A percentile compares a stretch with the other conserved stretches of the same genome.
phyloP scores from a whole-genome alignment of 2,113 vertebrate genomes.

The Saguinus midas region DNA sequence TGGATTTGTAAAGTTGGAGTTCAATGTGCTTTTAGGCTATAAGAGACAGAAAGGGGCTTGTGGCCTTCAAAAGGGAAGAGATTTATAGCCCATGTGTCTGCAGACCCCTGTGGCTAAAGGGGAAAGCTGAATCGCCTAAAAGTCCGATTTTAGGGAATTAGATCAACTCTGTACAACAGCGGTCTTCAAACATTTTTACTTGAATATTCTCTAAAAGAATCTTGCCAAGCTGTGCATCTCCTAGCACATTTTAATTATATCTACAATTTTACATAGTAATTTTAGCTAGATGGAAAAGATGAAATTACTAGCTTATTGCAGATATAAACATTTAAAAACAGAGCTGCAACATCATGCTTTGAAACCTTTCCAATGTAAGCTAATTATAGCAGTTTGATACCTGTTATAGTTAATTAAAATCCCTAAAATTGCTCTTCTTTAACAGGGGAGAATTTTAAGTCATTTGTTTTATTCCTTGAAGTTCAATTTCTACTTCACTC shows the following conservation, averaged over 20 bases:
- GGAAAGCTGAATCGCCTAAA: neutral
- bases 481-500: neutral
- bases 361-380: fast-evolving
- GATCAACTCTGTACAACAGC: no score
- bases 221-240: no score
- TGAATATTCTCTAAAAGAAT: no score
- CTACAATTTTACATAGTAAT: neutral
- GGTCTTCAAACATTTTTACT: neutral
- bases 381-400: no score
- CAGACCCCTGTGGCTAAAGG: neutral
- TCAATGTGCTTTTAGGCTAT: neutral
- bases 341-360: neutral
- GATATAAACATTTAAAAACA: neutral
- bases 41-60: no score
- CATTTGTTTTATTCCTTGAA: neutral
- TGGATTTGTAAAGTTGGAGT: neutral
- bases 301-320: neutral
- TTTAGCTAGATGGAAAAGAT: neutral
- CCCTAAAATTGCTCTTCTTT: neutral
- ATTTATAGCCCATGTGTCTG: neutral
- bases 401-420: neutral
- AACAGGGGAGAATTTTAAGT: no score
- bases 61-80: neutral
- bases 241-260: neutral
- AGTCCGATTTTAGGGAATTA: no score